These are phyloP conservation scores for Agapornis roseicollis DNA, from an alignment of 2,113 vertebrate species.

Conservation along the genomic window DNA sequence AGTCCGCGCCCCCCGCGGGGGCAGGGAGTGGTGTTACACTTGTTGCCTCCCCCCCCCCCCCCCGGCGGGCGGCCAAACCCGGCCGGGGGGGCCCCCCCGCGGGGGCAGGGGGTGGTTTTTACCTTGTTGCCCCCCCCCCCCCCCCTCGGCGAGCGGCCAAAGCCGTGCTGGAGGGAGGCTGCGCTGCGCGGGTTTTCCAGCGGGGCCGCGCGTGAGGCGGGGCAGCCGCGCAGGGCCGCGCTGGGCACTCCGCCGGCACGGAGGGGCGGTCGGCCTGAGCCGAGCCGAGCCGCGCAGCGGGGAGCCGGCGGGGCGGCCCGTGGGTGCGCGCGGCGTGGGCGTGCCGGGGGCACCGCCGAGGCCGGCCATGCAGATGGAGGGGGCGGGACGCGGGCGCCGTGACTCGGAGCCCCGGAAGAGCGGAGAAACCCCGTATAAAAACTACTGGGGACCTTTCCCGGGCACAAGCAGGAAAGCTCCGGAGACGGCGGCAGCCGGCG, in stretches of 20 bases:
- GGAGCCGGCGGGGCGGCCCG: not conserved
- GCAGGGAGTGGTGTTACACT: not conserved
- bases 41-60: no score
- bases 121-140: no score
- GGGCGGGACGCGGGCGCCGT: conserved; percentile 77
- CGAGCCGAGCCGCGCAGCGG: not conserved
- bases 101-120: no score
- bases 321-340: not conserved
- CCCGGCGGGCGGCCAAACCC: no score
- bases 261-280: not conserved
- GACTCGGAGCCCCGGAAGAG: conserved; percentile 83
- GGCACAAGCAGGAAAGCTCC: conserved; percentile 75
- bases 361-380: conserved; percentile 40
- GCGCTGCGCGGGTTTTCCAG: not conserved
- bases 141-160: not conserved
- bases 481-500: conserved; percentile 29
- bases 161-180: not conserved
- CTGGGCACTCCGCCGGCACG: not conserved
- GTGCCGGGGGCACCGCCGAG: conserved; percentile 28
- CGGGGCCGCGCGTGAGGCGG: not conserved
- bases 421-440: conserved; percentile 80
- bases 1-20: not conserved
- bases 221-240: not conserved
- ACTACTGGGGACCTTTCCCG: conserved; percentile 78
- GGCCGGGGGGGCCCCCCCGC: no score